These are phyloP conservation scores for Drosophila lowei DNA, from an alignment of 1,140 invertebrate species.

Conservation along the genomic window DNA sequence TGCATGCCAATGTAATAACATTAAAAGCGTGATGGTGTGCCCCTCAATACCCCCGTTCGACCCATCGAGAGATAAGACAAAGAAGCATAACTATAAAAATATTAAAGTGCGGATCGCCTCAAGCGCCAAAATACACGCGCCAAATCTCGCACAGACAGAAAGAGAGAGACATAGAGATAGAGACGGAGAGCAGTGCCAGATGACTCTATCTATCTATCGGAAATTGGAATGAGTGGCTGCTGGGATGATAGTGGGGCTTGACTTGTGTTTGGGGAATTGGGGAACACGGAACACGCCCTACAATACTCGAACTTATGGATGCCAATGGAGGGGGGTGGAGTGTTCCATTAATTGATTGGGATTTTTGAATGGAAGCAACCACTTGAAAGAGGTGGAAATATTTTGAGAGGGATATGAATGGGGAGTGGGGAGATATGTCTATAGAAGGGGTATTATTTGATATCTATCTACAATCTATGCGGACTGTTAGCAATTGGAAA, in stretches of 20 bases:
- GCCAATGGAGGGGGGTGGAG: no score
- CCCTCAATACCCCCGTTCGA: conserved; percentile 3
- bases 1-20: conserved; percentile 45
- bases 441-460: no score
- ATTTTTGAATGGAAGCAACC: background rate
- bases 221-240: background rate
- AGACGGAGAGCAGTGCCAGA: conserved; percentile 29
- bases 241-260: conserved; percentile 2
- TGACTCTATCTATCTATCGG: conserved; percentile 38
- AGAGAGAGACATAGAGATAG: no score
- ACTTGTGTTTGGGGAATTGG: no score
- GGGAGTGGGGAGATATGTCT: no score
- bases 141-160: conserved; percentile 19
- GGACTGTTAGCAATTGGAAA: no score
- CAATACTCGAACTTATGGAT: no score
- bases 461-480: no score
- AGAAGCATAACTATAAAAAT: conserved; percentile 43
- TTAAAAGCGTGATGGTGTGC: conserved; percentile 48
- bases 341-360: conserved; percentile 8
- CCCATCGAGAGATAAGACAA: conserved; percentile 53
- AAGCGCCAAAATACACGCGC: conserved; percentile 45
- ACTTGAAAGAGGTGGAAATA: background rate
- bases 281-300: no score
- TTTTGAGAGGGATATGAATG: no score
- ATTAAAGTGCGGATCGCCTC: conserved; percentile 34